Evolutionary conservation across 2,113 vertebrate genomes (phyloP).

Genomic region (Hippoglossus stenolepis): DNA sequence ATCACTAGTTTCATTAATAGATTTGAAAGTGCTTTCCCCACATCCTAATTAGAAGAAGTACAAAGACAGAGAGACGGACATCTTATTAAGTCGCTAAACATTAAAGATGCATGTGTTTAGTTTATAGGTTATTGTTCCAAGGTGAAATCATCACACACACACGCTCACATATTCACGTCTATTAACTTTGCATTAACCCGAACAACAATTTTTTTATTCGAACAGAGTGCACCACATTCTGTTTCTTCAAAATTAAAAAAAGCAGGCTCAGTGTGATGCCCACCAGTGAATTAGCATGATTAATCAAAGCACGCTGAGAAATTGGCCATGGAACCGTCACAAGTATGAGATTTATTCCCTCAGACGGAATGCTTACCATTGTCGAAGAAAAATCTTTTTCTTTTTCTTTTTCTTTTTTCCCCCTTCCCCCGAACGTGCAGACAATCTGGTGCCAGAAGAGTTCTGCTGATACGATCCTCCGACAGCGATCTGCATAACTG

Average conservation of each 20-base stretch:
- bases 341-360: constrained; percentile 30
- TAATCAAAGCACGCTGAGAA: constrained; percentile 58
- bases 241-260: constrained; percentile 27
- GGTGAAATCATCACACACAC: no score
- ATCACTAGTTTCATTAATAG: constrained; percentile 65
- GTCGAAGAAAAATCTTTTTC: constrained; percentile 15
- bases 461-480: constrained; percentile 24
- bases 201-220: background rate
- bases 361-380: constrained; percentile 28
- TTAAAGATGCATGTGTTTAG: background rate
- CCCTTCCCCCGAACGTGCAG: constrained; percentile 4
- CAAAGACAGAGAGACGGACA: constrained; percentile 28
- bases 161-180: background rate
- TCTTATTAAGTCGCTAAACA: constrained; percentile 25
- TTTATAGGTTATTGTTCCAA: no score
- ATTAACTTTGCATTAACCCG: constrained; percentile 15
- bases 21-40: constrained; percentile 53
- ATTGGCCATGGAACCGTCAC: constrained; percentile 28
- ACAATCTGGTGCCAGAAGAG: constrained; percentile 31
- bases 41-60: constrained; percentile 59
- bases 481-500: constrained; percentile 30
- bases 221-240: background rate
- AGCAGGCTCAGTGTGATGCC: constrained; percentile 7
- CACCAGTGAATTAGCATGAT: constrained; percentile 34
- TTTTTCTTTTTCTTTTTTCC: background rate